These are phyloP conservation scores for Hemicrepidius hirtus DNA, from an alignment of 2,888 invertebrate species.

Conservation along the genomic window DNA sequence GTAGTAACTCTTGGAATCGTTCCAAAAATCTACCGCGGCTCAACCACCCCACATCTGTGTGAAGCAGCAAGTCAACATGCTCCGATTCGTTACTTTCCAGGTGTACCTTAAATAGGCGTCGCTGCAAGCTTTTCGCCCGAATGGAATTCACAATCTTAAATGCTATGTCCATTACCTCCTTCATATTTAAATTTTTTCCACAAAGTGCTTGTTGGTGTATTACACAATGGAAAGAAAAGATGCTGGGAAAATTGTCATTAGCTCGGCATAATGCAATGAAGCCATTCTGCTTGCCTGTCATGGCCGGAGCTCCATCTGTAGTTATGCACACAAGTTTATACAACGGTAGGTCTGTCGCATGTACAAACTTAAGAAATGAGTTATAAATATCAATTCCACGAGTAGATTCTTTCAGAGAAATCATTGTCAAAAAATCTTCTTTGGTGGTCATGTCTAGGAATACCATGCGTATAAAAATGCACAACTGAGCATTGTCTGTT, in stretches of 20 bases:
- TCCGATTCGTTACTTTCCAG: constrained; percentile 14
- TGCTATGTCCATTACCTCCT: too few relatives aligned
- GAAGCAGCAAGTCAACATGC: constrained; percentile 26
- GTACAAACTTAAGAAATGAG: constrained; percentile 54
- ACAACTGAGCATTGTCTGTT: constrained; percentile 55
- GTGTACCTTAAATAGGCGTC: constrained; percentile 37
- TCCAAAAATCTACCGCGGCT: constrained; percentile 33
- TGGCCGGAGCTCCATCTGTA: constrained; percentile 60
- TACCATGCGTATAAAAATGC: constrained; percentile 55
- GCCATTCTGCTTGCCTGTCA: constrained; percentile 55
- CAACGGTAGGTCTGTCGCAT: too few relatives aligned
- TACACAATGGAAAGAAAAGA: constrained; percentile 53
- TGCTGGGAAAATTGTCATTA: constrained; percentile 48
- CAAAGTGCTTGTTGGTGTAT: constrained; percentile 54
- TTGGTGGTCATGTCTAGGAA: constrained; percentile 51
- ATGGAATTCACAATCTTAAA: too few relatives aligned
- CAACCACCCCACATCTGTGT: constrained; percentile 41
- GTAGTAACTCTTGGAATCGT: constrained; percentile 34
- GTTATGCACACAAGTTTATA: constrained; percentile 56
- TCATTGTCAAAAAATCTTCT: constrained; percentile 57
- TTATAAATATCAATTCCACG: constrained; percentile 56
- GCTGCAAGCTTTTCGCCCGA: constrained; percentile 47
- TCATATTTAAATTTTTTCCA: too few relatives aligned
- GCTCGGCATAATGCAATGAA: constrained; percentile 52
- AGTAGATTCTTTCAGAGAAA: constrained; percentile 54